Percentiles rank a stretch among this genome's conserved stretches.
These are phyloP conservation scores for Aporophyla lueneburgensis DNA, from an alignment of 2,888 invertebrate genomes.

Conservation along the genomic window DNA sequence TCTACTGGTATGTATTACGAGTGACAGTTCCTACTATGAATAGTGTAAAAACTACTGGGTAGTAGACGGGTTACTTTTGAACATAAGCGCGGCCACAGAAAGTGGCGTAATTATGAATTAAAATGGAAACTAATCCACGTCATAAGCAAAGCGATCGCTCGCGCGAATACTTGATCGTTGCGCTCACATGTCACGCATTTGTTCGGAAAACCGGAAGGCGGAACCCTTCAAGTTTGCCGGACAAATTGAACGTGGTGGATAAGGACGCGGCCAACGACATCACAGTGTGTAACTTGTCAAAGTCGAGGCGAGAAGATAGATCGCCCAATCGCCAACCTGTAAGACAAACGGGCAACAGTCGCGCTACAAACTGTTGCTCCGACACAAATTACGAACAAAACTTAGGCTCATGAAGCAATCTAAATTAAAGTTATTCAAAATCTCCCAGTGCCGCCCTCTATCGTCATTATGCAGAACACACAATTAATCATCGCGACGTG, in stretches of 20 bases:
- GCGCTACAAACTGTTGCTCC: not conserved
- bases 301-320: not conserved
- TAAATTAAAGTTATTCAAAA: constrained; percentile 6
- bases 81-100: not conserved
- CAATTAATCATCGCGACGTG: constrained; percentile 54
- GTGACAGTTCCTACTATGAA: constrained; percentile 43
- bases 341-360: constrained; percentile 1
- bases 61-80: not conserved
- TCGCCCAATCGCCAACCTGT: not conserved
- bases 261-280: too few relatives aligned
- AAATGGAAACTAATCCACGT: not conserved
- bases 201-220: not conserved
- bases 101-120: not conserved
- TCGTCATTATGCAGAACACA: constrained; percentile 12
- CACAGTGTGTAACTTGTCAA: not conserved
- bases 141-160: not conserved
- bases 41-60: not conserved
- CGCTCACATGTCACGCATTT: not conserved
- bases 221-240: not conserved
- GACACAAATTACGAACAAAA: not conserved
- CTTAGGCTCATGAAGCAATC: not conserved
- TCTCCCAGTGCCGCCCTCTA: constrained; percentile 30
- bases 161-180: not conserved
- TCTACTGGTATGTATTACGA: constrained; percentile 29
- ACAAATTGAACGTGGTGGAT: not conserved